Base-by-base conservation (phyloP, 1,140 invertebrate species). In the Diprion similis region DNA sequence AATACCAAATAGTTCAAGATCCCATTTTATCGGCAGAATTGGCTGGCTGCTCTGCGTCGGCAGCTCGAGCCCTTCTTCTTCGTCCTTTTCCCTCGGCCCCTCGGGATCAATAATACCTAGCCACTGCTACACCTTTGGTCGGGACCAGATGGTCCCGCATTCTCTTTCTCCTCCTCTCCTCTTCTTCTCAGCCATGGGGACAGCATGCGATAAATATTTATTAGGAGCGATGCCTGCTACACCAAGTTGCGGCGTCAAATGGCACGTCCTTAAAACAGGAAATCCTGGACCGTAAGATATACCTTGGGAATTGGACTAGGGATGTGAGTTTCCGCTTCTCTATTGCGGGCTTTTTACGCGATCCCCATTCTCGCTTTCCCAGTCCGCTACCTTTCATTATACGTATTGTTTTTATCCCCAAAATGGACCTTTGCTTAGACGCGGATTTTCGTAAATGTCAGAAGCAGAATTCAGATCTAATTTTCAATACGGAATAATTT, bases 141-240 rank as follows among this genome's bases (percentile, higher is more conserved):
- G 51, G 51, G 11, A 59, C 51, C 51, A 59, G 51, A 59, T 59
- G 51, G 51, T 17, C n/a, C 11, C 51, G n/a, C n/a, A 59, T 37
- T 37, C 24, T 37, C 51, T 17, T 4, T 13, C 51, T 59, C 51
- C 51, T 59, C n/a, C 51, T 37, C 24, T 37, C 6, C 24, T 37
- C 24, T 37, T 37, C 24, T 37, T 37, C 51, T 13, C 51, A 59
- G 51, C 51, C 51, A 6, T 6, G 24, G 24, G 24, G 24, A 37
- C 24, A 37, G 24, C 24, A 59, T 59, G 51, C 51, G 51, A 59
- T 59, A 59, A 59, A 59, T 59, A 59, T 59, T 59, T 59, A 59
- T 59, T 59, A 59, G 51, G 11, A 17, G 51, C 51, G 51, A 59
- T 59, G n/a, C 51, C 51, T 37, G 24, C 24, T 37, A 37, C 6